Base-by-base conservation (phyloP, 2,888 invertebrate species). In the Cylloceria caligata region DNA sequence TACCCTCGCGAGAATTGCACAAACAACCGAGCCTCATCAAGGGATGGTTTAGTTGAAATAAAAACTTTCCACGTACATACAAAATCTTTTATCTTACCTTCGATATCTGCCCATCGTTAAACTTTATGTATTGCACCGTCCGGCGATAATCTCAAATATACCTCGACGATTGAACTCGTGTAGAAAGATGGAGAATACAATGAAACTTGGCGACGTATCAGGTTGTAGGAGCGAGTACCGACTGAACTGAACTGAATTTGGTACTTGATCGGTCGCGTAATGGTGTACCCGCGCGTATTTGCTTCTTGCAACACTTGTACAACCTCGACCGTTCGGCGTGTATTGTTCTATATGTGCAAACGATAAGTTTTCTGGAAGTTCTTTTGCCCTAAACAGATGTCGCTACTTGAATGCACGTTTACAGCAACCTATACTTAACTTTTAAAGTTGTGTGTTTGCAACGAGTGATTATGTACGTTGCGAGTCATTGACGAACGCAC, bases 71-170 rank as follows among this genome's bases (percentile, higher is more conserved):
- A 34, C 11, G 19, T 60, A 19, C 13, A 7, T 16, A 36, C n/a
- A 24, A 64, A 42, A n/a, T 16, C 0, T 0, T 24, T 42, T 13
- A 2, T 21, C 64, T 64, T 39, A 89, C 89, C 89, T 89, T 85
- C 89, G 86, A 71, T 87, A 89, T 72, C 89, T 88, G 67, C 89
- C 89, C 89, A 89, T 89, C 36, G 39, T 72, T 42, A 19, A 30
- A 71, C 4, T 34, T 39, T 42, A 16, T 4, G 24, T 71, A 30
- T 57, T 16, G 5, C 30, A 57, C 30, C 4, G 3, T 39, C 6
- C 13, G n/a, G 27, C 16, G 24, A 57, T 27, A 0, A 42, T 27
- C 11, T 57, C 57, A 45, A 42, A 42, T 57, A 9, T 39, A 42
- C 16, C 13, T 42, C 16, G 13, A 5, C 13, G 39, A 39, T 39